These are phyloP conservation scores for Epinephelus awoara DNA, from an alignment of 2,797 vertebrate species.

Conservation along the genomic window DNA sequence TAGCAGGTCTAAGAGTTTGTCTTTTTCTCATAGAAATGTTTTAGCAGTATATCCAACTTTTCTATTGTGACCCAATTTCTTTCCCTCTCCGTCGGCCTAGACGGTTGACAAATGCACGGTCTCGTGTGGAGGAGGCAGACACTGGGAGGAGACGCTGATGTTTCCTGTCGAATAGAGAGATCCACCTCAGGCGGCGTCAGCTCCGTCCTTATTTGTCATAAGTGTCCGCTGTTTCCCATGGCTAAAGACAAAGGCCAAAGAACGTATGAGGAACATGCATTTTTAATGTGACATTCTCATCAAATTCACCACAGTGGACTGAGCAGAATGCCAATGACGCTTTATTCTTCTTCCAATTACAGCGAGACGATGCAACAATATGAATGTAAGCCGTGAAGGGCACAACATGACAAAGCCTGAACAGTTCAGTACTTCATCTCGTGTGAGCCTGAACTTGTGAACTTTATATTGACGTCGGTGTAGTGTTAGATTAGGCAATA, in stretches of 20 bases:
- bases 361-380: conserved; percentile 50
- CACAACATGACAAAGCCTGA: conserved; percentile 39
- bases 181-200: conserved; percentile 69
- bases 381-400: conserved; percentile 60
- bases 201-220: conserved; percentile 82
- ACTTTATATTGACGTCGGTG: conserved; percentile 18
- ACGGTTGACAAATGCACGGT: conserved; percentile 54
- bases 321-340: conserved; percentile 80
- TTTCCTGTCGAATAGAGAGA: conserved; percentile 68
- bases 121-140: conserved; percentile 49
- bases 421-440: conserved; percentile 38
- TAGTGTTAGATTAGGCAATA: conserved; percentile 31
- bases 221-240: conserved; percentile 77
- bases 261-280: conserved; percentile 82
- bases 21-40: conserved; percentile 4
- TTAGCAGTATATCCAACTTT: conserved; percentile 10
- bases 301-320: conserved; percentile 75
- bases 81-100: conserved; percentile 44
- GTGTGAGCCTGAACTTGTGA: conserved; percentile 46
- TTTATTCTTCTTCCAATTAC: conserved; percentile 69
- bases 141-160: conserved; percentile 53
- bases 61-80: conserved; percentile 51
- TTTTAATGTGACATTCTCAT: conserved; percentile 85
- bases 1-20: conserved; percentile 11
- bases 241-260: conserved; percentile 81